These are phyloP conservation scores for Rhinella marina DNA, from an alignment of 2,797 vertebrate genomes.

Conservation along the genomic window DNA sequence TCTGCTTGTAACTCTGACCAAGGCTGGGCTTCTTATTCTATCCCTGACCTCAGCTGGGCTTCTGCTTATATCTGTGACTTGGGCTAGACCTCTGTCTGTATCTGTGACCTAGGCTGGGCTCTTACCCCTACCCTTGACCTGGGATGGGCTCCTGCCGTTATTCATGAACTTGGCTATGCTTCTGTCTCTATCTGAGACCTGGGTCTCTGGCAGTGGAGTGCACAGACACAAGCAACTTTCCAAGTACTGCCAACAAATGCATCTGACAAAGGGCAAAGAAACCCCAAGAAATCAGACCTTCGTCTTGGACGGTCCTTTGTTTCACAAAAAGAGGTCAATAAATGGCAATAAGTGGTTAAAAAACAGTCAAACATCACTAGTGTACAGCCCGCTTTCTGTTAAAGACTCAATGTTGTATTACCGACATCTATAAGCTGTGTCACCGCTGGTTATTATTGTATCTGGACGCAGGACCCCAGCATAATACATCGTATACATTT, in stretches of 20 bases:
- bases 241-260: not conserved
- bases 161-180: not conserved
- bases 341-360: not conserved
- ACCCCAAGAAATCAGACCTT: not conserved
- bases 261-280: not conserved
- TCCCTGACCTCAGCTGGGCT: not conserved
- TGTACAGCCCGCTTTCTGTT: too few species aligned
- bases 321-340: too few species aligned
- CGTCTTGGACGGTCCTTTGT: not conserved
- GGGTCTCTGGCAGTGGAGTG: not conserved
- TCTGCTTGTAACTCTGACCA: too few species aligned
- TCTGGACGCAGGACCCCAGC: not conserved
- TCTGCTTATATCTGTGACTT: not conserved
- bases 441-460: not conserved
- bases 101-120: not conserved
- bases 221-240: not conserved
- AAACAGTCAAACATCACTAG: too few species aligned
- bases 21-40: not conserved
- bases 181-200: not conserved
- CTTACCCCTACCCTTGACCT: not conserved
- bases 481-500: not conserved
- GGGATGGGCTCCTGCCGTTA: not conserved
- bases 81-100: not conserved
- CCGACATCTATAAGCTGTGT: not conserved
- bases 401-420: not conserved